Percentiles rank a stretch among this genome's conserved stretches.
Evolutionary conservation across 2,797 vertebrate genomes (phyloP).

Genomic region (Tragelaphus eurycerus): DNA sequence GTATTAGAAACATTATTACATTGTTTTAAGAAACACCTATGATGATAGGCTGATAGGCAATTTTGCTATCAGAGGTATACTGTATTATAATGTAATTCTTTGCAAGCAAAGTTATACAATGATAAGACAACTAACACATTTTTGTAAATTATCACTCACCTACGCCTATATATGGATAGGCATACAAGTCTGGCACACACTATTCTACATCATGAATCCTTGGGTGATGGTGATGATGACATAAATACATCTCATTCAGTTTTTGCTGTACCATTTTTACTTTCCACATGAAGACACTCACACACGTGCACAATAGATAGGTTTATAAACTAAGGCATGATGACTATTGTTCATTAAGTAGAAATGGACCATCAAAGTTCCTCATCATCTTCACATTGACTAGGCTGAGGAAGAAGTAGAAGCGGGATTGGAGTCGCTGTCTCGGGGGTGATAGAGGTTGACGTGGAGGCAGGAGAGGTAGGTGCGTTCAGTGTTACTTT

Average conservation of each 20-base stretch:
- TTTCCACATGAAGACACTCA: neutral
- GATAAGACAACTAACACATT: neutral
- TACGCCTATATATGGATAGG: neutral
- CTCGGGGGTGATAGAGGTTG: neutral
- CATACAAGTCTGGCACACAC: neutral
- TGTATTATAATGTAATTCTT: neutral
- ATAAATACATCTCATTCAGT: neutral
- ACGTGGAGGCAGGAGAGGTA: neutral
- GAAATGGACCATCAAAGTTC: neutral
- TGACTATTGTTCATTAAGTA: neutral
- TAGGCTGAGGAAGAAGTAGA: neutral
- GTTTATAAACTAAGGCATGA: neutral
- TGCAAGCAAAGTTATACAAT: neutral
- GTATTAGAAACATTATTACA: neutral
- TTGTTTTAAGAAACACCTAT: neutral
- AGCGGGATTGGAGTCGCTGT: neutral
- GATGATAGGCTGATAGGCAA: neutral
- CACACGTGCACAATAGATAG: neutral
- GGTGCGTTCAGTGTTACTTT: fast-evolving
- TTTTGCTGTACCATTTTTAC: neutral
- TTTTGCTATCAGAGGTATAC: neutral
- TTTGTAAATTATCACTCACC: neutral
- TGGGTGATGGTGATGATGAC: neutral
- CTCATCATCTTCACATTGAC: neutral
- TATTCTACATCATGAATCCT: neutral